Percentiles rank a stretch among this genome's conserved stretches.
Conservation (phyloP, 2,888 invertebrate species). For the Platycheirus rosarum region DNA sequence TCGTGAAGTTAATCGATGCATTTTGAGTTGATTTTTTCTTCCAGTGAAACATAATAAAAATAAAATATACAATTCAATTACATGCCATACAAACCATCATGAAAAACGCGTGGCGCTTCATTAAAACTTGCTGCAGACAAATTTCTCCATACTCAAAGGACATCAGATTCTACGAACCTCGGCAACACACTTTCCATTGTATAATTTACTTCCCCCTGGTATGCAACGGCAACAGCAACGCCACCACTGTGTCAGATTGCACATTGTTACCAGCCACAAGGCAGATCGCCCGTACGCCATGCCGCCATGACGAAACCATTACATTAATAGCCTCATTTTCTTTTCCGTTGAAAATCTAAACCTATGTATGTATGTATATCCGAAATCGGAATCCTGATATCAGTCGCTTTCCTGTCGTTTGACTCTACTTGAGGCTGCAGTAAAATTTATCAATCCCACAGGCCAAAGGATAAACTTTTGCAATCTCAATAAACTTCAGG, state of each 20-base stretch:
- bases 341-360: slow-evolving; percentile 32
- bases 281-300: slow-evolving; percentile 6
- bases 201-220: slow-evolving; percentile 27
- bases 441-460: slow-evolving; percentile 50
- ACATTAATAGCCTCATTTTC: slow-evolving; percentile 47
- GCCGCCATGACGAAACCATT: slow-evolving; percentile 9
- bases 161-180: slow-evolving; percentile 13
- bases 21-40: slow-evolving; percentile 23
- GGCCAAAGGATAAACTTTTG: slow-evolving; percentile 65
- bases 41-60: background rate
- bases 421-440: slow-evolving; percentile 32
- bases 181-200: slow-evolving; percentile 6
- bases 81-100: background rate
- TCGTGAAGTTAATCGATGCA: background rate
- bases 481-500: slow-evolving; percentile 70
- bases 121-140: slow-evolving; percentile 17
- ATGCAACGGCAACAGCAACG: slow-evolving; percentile 2
- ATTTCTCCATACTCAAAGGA: slow-evolving; percentile 36
- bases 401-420: slow-evolving; percentile 1
- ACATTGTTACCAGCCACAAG: slow-evolving; percentile 17
- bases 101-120: background rate
- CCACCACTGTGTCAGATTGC: slow-evolving; percentile 10
- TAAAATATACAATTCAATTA: slow-evolving; percentile 15
- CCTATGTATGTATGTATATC: too few species aligned
- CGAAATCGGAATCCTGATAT: slow-evolving; percentile 32